Base-by-base conservation (phyloP, 2,888 invertebrate genomes). In the Tetragonula carbonaria region DNA sequence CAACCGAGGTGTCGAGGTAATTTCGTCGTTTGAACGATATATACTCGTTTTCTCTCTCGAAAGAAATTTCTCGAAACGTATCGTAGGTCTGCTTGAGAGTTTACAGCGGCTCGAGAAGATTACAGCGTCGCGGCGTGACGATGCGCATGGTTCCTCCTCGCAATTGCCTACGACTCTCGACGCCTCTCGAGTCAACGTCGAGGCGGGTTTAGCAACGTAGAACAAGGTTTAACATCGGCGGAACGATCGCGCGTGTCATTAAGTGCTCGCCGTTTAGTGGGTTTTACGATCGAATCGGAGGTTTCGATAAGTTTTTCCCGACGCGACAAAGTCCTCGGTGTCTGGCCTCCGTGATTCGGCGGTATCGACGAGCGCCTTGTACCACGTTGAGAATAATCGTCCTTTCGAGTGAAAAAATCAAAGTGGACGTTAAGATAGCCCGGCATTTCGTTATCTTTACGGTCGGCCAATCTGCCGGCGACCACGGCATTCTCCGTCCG, bases 361-460 rank as follows among this genome's bases (percentile, higher is more conserved):
- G 53, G 71, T 82, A 82, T 80, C 80, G 82, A 82, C 71, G 76
- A 66, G 66, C 72, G 75, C 21, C 75, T 50, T 73, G 82, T 74
- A 71, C 51, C 77, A 62, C 62, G 45, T 45, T 45, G 68, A 59
- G 82, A 80, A 84, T 81, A 81, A 88, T 88, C 87, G 63, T 82
- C 59, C 62, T 16, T 45, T 6, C 45, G 70, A 74, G 66, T 80
- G 86, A 91, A 92, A 45, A 92, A 91, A 88, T 91, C 89, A 86
- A 91, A 87, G 86, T 76, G 87, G 85, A 87, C 89, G 84, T 90
- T 87, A 88, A 88, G 87, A 90, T 89, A 90, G 85, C 84, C 80
- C 79, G 85, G 87, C 82, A 89, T 93, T 93, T 91, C 87, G 88
- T 92, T 93, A 93, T 93, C 93, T 93, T 92, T 92, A 93, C 87